Conservation (phyloP, 1,140 invertebrate species). For the Trichonephila inaurata region DNA sequence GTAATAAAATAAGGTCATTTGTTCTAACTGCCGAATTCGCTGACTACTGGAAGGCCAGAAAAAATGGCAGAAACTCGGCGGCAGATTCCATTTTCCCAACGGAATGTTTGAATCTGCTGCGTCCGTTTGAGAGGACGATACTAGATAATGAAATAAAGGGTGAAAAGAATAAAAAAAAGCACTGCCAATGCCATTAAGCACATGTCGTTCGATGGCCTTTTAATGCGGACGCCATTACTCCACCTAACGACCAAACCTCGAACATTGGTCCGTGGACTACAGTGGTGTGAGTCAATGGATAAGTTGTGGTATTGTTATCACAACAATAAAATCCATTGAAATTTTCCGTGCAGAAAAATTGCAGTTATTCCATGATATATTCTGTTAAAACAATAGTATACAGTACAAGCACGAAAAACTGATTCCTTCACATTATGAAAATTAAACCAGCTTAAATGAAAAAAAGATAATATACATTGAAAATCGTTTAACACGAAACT, state of each 20-base stretch:
- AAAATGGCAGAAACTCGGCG: background rate
- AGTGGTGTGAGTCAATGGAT: constrained; percentile 28
- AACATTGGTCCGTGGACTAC: background rate
- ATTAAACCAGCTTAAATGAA: too few relatives aligned
- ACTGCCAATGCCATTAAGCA: constrained; percentile 70
- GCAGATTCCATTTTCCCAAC: constrained; percentile 40
- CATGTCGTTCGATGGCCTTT: constrained; percentile 72
- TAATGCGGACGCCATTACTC: constrained; percentile 72
- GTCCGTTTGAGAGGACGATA: constrained; percentile 35
- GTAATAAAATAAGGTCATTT: constrained; percentile 32
- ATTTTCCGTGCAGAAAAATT: too few relatives aligned
- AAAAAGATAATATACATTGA: too few relatives aligned
- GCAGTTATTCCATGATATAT: too few relatives aligned
- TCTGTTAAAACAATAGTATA: too few relatives aligned
- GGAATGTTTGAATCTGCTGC: constrained; percentile 36
- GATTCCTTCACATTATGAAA: too few relatives aligned
- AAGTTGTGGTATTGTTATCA: background rate
- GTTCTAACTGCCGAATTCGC: constrained; percentile 7
- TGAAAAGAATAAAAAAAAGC: constrained; percentile 19
- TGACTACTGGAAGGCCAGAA: background rate
- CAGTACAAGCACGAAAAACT: too few relatives aligned
- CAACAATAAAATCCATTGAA: too few relatives aligned
- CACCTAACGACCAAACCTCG: constrained; percentile 63
- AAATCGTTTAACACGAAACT: too few relatives aligned
- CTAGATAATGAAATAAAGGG: constrained; percentile 67